phyloP scores from a whole-genome alignment of 2,113 vertebrate genomes.

The Dicentrarchus labrax region DNA sequence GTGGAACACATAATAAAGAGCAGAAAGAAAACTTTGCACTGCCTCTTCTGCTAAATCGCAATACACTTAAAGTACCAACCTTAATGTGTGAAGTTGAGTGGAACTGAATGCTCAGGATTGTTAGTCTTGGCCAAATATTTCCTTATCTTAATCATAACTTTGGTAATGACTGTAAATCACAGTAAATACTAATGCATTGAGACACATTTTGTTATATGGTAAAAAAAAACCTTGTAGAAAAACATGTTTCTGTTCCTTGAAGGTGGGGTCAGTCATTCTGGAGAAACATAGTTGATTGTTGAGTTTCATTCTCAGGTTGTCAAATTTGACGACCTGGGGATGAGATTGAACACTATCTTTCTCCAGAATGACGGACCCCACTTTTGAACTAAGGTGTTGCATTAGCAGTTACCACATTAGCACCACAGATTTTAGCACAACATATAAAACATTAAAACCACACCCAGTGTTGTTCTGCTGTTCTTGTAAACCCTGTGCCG shows the following conservation, averaged over 20 bases:
- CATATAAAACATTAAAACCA: not conserved
- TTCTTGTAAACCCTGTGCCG: not conserved
- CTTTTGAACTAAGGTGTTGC: not conserved
- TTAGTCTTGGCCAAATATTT: not conserved
- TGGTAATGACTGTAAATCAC: not conserved
- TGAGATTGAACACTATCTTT: too few relatives aligned
- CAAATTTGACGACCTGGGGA: too few relatives aligned
- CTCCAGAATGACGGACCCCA: too few relatives aligned
- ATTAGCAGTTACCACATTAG: not conserved
- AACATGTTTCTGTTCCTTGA: not conserved
- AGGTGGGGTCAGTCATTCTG: too few relatives aligned
- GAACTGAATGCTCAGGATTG: not conserved
- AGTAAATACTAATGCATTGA: not conserved
- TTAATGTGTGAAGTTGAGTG: not conserved
- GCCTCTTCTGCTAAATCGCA: not conserved
- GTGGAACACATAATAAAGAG: constrained; percentile 23
- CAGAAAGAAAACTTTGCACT: constrained; percentile 8
- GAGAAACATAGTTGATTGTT: too few relatives aligned
- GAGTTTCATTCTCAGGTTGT: too few relatives aligned
- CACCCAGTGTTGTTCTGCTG: not conserved
- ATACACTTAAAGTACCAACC: not conserved
- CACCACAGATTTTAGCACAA: not conserved
- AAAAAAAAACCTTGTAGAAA: not conserved
- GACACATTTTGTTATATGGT: not conserved
- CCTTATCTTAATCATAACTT: not conserved